Base-by-base conservation (phyloP, 2,113 vertebrate species). In the Pycnonotus jocosus region DNA sequence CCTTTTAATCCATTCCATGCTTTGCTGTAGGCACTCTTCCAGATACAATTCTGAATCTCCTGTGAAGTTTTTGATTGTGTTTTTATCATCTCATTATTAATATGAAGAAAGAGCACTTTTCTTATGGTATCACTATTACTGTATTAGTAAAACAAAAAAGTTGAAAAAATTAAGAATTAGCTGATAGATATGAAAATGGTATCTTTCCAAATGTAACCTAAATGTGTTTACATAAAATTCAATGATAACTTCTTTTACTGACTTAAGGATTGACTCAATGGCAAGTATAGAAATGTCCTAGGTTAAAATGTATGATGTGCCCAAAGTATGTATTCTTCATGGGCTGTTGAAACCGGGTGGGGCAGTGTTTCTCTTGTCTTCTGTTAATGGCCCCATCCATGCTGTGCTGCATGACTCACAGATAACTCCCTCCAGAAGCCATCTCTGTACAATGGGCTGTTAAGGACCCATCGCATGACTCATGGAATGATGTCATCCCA, bases 41-140 rank as follows among this genome's bases (percentile, higher is more conserved):
- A 62, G 31, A 37, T 37, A 33, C 14, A 66, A 16, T 53, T 82
- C 14, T n/a, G 28, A 54, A 83, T 28, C 5, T 94, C 56, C 37
- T 58, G 33, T 54, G 38, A 86, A 31, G 25, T 6, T 71, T 74
- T 40, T 62, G 13, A 20, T 47, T 51, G 10, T 20, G 6, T 53
- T 88, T 86, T 64, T 70, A 40, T 28, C 4, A 44, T 31, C 16
- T 65, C 10, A n/a, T 45, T 18, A 44, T 65, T 86, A 54, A 25
- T 21, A 44, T 0, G 0, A 60, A 73, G 25, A 65, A 90, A 65
- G 35, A 47, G 0, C 6, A 60, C 1, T 62, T 74, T 71, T 53
- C 40, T 38, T 58, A 12, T 7, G 15, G 28, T 54, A 81, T 12
- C 10, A 9, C 12, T 56, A 13, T 50, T 73, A n/a, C 1, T 25